phyloP scores from a whole-genome alignment of 1,140 invertebrate genomes.

The Dryas iulia region DNA sequence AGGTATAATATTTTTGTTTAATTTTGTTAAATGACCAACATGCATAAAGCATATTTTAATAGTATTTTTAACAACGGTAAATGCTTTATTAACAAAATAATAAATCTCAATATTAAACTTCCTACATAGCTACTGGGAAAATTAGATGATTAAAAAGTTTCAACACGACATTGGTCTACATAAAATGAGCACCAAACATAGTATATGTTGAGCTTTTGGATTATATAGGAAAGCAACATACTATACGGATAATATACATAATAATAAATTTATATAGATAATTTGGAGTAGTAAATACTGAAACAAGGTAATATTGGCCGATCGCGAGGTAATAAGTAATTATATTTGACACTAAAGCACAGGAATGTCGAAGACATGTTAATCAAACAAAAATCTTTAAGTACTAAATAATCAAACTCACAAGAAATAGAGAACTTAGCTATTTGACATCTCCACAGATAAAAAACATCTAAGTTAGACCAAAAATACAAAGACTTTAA shows the following conservation, averaged over 20 bases:
- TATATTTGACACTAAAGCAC: background rate
- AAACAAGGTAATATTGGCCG: background rate
- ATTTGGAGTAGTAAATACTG: background rate
- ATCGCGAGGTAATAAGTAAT: background rate
- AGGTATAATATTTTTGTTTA: slow-evolving; percentile 1
- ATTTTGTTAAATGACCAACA: slow-evolving; percentile 9
- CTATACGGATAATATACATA: background rate
- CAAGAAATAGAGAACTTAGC: no score
- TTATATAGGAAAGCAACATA: slow-evolving; percentile 26
- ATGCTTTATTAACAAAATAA: slow-evolving; percentile 64
- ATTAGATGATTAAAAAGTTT: slow-evolving; percentile 11
- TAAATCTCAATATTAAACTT: slow-evolving; percentile 40
- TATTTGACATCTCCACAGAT: no score
- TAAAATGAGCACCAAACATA: slow-evolving; percentile 29
- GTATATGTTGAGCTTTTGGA: slow-evolving; percentile 28
- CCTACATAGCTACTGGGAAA: slow-evolving; percentile 38
- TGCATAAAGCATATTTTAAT: background rate
- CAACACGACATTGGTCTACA: slow-evolving; percentile 26
- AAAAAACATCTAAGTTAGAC: no score
- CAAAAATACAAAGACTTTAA: background rate
- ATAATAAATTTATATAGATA: background rate
- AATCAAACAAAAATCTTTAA: no score
- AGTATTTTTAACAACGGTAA: slow-evolving; percentile 53
- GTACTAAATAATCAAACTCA: no score
- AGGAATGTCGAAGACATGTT: background rate